Conservation (phyloP, 23 tunicate species). For the Clavelina lepadiformis region DNA sequence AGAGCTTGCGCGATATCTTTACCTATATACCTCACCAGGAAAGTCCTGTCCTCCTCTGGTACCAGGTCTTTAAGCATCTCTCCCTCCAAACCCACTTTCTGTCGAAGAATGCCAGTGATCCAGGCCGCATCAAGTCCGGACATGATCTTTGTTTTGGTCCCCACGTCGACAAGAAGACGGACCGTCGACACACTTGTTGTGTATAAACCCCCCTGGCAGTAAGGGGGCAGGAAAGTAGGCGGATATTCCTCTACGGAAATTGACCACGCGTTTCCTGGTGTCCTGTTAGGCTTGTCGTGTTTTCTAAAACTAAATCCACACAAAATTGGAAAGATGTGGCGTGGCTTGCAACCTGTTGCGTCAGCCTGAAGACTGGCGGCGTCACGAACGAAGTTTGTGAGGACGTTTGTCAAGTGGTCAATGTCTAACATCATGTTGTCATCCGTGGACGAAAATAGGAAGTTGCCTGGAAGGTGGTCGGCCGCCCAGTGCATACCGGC, state of each 20-base stretch:
- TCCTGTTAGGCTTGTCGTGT: slow-evolving; percentile 1
- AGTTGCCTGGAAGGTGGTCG: slow-evolving; percentile 6
- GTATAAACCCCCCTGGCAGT: slow-evolving; percentile 36
- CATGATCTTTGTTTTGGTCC: slow-evolving; percentile 8
- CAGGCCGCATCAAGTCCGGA: slow-evolving; percentile 28
- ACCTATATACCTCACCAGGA: too few species aligned
- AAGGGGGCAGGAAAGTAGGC: slow-evolving; percentile 18
- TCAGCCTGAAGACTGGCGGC: not conserved
- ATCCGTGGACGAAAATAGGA: slow-evolving; percentile 11
- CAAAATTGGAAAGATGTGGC: slow-evolving; percentile 13
- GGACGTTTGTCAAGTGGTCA: not conserved
- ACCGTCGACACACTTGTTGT: slow-evolving; percentile 23
- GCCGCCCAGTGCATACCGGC: slow-evolving; percentile 34
- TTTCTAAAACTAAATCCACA: slow-evolving; percentile 18
- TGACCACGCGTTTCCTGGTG: slow-evolving; percentile 20
- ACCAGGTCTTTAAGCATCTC: slow-evolving; percentile 5
- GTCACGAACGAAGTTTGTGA: not conserved
- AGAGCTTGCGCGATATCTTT: too few species aligned
- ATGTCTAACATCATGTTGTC: slow-evolving; percentile 15
- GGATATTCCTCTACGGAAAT: slow-evolving; percentile 11
- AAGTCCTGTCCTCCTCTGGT: too few species aligned
- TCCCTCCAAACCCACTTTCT: slow-evolving; percentile 11
- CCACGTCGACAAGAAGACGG: slow-evolving; percentile 14
- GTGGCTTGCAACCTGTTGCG: not conserved
- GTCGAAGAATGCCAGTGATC: slow-evolving; percentile 37